These are phyloP conservation scores for Plodia interpunctella DNA, from an alignment of 1,140 invertebrate species.

Conservation along the genomic window DNA sequence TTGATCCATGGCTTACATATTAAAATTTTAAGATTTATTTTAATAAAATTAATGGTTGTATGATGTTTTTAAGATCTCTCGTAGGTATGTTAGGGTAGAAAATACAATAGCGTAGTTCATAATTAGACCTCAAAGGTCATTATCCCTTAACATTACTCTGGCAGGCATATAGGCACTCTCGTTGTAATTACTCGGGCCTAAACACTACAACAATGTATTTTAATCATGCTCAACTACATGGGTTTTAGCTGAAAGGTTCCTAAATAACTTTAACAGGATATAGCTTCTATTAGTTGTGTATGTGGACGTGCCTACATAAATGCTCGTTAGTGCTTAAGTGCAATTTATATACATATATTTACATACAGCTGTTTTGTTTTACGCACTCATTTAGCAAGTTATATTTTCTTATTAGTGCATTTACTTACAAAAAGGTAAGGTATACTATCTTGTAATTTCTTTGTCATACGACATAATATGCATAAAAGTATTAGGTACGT, in stretches of 20 bases:
- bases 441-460: too few relatives aligned
- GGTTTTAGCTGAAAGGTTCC: conserved; percentile 2
- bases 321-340: not conserved
- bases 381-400: not conserved
- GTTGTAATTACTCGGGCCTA: not conserved
- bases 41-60: too few relatives aligned
- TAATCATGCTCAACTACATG: not conserved
- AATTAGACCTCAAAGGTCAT: not conserved
- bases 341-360: too few relatives aligned
- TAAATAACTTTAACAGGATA: not conserved
- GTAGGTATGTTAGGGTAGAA: too few relatives aligned
- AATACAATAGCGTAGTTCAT: too few relatives aligned
- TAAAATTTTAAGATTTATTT: too few relatives aligned
- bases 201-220: not conserved
- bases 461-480: too few relatives aligned
- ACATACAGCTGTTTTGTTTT: not conserved
- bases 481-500: too few relatives aligned
- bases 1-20: too few relatives aligned
- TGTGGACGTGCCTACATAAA: not conserved
- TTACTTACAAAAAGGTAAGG: too few relatives aligned
- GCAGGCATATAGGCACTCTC: not conserved
- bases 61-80: too few relatives aligned
- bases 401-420: too few relatives aligned
- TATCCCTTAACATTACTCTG: not conserved
- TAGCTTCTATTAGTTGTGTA: not conserved